phyloP scores from a whole-genome alignment of 2,888 invertebrate genomes.

The Paralinhomoeus sp. region DNA sequence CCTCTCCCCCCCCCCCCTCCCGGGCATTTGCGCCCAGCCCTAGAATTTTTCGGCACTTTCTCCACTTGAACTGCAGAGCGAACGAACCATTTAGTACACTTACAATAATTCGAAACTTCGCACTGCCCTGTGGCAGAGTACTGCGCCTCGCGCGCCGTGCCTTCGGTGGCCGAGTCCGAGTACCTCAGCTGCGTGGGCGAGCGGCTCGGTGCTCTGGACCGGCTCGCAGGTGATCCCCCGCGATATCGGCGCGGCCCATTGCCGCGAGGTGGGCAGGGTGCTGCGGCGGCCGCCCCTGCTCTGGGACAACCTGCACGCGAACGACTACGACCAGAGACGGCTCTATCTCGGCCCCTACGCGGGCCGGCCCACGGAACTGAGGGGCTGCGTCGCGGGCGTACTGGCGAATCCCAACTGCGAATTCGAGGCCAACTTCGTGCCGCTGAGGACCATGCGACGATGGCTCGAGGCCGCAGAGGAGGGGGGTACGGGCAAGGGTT shows the following conservation, averaged over 20 bases:
- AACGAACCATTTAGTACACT: no score
- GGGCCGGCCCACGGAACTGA: constrained; percentile 1
- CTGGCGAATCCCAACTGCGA: constrained; percentile 95
- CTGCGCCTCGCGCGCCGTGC: constrained; percentile 75
- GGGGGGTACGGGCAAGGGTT: no score
- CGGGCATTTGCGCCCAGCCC: no score
- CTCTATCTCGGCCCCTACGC: constrained; percentile 56
- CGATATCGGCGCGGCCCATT: constrained; percentile 54
- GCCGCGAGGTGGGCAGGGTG: constrained; percentile 71
- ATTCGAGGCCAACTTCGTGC: constrained; percentile 86
- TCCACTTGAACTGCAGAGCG: no score
- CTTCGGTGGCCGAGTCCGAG: constrained; percentile 67
- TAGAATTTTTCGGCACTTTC: no score
- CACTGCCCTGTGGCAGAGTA: constrained; percentile 41
- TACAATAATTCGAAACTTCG: not conserved
- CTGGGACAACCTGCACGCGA: constrained; percentile 97
- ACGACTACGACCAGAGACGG: constrained; percentile 91
- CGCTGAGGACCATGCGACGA: constrained; percentile 75
- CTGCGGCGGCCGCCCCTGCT: constrained; percentile 73
- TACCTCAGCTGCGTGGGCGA: constrained; percentile 81
- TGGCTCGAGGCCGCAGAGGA: constrained; percentile 68
- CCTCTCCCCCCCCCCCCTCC: no score
- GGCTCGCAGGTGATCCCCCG: constrained; percentile 71
- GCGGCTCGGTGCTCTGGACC: constrained; percentile 79
- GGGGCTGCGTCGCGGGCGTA: constrained; percentile 48